These are phyloP conservation scores for Serripes groenlandicus DNA, from an alignment of 2,888 invertebrate genomes.

Conservation along the genomic window DNA sequence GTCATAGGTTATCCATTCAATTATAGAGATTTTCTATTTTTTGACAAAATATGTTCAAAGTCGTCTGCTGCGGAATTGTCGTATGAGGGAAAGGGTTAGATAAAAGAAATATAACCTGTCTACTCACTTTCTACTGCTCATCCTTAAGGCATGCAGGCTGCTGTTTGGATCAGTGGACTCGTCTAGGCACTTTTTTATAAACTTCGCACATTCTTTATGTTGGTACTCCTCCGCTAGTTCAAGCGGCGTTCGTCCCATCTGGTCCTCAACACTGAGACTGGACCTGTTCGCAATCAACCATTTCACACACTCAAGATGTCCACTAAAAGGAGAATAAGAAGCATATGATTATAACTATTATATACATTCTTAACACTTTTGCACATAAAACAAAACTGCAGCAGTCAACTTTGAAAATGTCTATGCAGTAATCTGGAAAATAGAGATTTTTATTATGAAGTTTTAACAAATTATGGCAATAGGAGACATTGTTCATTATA, in stretches of 20 bases:
- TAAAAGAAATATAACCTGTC: not conserved
- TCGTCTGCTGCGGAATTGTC: not conserved
- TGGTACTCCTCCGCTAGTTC: constrained; percentile 79
- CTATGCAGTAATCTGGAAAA: too few relatives aligned
- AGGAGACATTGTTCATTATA: not conserved
- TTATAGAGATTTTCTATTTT: too few relatives aligned
- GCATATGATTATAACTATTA: too few relatives aligned
- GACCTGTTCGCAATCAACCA: constrained; percentile 84
- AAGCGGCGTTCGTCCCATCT: constrained; percentile 77
- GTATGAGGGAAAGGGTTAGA: not conserved
- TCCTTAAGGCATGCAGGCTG: constrained; percentile 74
- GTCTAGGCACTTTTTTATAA: constrained; percentile 75
- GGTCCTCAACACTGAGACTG: constrained; percentile 75
- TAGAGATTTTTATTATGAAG: too few relatives aligned
- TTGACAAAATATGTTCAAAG: too few relatives aligned
- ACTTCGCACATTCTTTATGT: constrained; percentile 77
- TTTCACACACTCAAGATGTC: constrained; percentile 82
- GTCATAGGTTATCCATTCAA: too few relatives aligned
- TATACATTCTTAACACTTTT: too few relatives aligned
- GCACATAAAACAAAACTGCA: too few relatives aligned
- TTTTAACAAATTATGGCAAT: not conserved
- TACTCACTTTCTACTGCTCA: constrained; percentile 43
- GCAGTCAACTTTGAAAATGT: too few relatives aligned
- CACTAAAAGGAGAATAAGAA: constrained; percentile 69
- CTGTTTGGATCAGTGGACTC: constrained; percentile 77